These are phyloP conservation scores for Seira ritae DNA, from an alignment of 2,888 invertebrate genomes.

Conservation along the genomic window DNA sequence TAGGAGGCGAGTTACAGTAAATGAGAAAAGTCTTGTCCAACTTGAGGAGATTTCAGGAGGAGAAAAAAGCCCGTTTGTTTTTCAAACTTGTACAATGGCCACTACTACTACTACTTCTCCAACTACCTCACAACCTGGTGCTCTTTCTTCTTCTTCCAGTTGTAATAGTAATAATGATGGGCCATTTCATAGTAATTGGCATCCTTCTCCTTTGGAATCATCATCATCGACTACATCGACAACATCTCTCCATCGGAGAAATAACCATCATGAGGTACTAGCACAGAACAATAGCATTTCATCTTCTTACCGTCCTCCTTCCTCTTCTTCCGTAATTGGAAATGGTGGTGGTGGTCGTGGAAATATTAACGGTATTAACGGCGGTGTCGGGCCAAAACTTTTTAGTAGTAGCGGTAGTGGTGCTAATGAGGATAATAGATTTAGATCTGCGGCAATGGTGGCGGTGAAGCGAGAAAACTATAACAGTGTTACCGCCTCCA, in stretches of 20 bases:
- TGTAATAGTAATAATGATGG: constrained; percentile 66
- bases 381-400: constrained; percentile 46
- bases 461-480: constrained; percentile 29
- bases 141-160: constrained; percentile 26
- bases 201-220: constrained; percentile 48
- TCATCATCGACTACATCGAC: constrained; percentile 44
- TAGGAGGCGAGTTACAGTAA: constrained; percentile 54
- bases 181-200: constrained; percentile 72
- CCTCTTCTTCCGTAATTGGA: constrained; percentile 24
- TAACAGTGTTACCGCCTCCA: constrained; percentile 1
- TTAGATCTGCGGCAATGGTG: constrained; percentile 55
- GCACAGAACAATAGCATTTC: constrained; percentile 15
- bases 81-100: constrained; percentile 51
- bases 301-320: constrained; percentile 9
- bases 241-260: constrained; percentile 38
- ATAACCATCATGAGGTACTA: constrained; percentile 20
- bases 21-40: constrained; percentile 69
- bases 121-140: constrained; percentile 61
- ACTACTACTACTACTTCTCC: constrained; percentile 32
- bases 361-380: constrained; percentile 39
- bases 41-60: constrained; percentile 52
- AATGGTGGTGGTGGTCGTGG: constrained; percentile 36
- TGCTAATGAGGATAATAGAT: constrained; percentile 51
- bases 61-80: constrained; percentile 60
- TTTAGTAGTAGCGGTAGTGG: constrained; percentile 25